Conservation (phyloP, 64 coral and sea anemone genomes). For the Orbicella faveolata region DNA sequence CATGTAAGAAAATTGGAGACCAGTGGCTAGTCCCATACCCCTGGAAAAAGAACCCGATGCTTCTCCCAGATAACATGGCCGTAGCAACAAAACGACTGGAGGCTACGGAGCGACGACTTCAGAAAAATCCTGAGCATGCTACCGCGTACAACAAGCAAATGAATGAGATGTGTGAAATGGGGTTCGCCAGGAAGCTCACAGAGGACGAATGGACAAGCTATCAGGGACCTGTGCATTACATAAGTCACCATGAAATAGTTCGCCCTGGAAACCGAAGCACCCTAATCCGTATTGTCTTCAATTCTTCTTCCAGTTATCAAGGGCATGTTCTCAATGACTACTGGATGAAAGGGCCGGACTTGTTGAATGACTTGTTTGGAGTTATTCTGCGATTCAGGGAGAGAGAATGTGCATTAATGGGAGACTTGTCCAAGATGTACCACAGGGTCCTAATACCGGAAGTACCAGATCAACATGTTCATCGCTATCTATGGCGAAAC, state of each 20-base stretch:
- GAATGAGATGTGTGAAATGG: slow-evolving; percentile 55
- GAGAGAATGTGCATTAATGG: not conserved
- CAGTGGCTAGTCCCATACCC: slow-evolving; percentile 74
- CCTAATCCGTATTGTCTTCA: slow-evolving; percentile 21
- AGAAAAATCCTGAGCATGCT: slow-evolving; percentile 35
- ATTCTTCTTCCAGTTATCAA: slow-evolving; percentile 29
- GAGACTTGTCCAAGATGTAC: slow-evolving; percentile 69
- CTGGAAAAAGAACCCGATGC: slow-evolving; percentile 50
- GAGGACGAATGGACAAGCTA: slow-evolving; percentile 7
- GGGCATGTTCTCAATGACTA: slow-evolving; percentile 57
- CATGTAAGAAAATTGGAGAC: slow-evolving; percentile 36
- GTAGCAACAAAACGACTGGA: slow-evolving; percentile 47
- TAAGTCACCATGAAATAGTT: slow-evolving; percentile 23
- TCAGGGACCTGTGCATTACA: slow-evolving; percentile 54
- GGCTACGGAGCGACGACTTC: slow-evolving; percentile 49
- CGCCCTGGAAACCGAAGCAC: slow-evolving; percentile 34
- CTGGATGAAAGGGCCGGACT: slow-evolving; percentile 27
- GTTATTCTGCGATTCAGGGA: slow-evolving; percentile 47
- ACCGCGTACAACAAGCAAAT: slow-evolving; percentile 52
- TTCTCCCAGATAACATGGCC: slow-evolving; percentile 53
- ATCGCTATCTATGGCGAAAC: slow-evolving; percentile 56
- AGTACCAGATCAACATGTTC: slow-evolving; percentile 46
- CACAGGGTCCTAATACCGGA: slow-evolving; percentile 40
- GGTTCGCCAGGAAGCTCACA: slow-evolving; percentile 48
- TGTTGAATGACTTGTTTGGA: slow-evolving; percentile 48